Conservation (phyloP, 2,113 vertebrate genomes). For the Eulemur rufifrons region DNA sequence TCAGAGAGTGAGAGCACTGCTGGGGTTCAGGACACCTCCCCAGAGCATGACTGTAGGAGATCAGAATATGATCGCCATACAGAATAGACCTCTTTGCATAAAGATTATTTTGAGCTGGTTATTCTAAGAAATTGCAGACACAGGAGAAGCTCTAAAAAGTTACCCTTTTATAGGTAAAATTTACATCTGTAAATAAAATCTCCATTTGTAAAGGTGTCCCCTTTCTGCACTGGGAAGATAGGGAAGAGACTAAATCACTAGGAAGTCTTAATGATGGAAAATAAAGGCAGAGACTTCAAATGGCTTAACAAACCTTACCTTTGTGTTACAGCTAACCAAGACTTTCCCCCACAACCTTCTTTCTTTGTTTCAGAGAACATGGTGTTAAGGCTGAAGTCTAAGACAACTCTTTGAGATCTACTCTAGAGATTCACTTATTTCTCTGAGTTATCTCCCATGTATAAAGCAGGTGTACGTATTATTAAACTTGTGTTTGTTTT, state of each 20-base stretch:
- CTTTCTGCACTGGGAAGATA: not conserved
- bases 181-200: not conserved
- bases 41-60: not conserved
- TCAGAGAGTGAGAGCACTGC: not conserved
- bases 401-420: not conserved
- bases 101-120: not conserved
- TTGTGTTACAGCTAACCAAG: not conserved
- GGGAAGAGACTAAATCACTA: not conserved
- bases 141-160: not conserved
- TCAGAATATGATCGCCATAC: not conserved
- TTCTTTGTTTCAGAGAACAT: not conserved
- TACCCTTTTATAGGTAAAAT: not conserved
- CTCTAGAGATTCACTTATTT: not conserved
- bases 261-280: not conserved
- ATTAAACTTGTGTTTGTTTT: not conserved
- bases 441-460: not conserved
- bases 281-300: not conserved
- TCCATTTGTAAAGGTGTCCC: not conserved
- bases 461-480: not conserved
- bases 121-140: not conserved
- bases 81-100: not conserved
- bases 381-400: not conserved
- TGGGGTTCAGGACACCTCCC: not conserved
- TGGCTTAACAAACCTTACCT: not conserved
- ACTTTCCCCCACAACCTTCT: not conserved